Evolutionary conservation across 2,797 vertebrate species (phyloP).

Genomic region (Microcaecilia unicolor): DNA sequence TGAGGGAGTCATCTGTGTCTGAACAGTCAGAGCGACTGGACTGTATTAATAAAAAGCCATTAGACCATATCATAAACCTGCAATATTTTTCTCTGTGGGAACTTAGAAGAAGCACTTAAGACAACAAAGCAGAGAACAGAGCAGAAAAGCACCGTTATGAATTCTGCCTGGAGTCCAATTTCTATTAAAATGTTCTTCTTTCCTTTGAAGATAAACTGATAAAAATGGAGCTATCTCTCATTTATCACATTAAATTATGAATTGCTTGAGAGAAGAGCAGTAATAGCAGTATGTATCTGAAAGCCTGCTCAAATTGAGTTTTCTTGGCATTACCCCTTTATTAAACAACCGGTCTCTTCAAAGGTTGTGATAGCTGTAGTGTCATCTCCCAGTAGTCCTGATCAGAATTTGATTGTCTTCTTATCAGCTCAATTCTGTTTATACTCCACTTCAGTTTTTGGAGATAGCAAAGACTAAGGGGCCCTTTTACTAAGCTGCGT

Average conservation of each 20-base stretch:
- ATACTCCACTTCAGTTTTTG: too few species aligned
- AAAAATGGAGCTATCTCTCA: too few species aligned
- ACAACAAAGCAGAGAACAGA: background rate
- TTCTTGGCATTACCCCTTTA: too few species aligned
- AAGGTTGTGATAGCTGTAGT: too few species aligned
- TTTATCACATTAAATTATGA: background rate
- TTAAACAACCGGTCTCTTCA: too few species aligned
- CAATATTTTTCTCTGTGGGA: slow-evolving; percentile 1
- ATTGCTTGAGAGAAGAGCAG: background rate
- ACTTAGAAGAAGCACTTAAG: background rate
- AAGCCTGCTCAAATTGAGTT: too few species aligned
- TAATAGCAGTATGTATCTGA: background rate
- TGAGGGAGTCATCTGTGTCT: slow-evolving; percentile 1
- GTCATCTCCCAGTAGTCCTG: too few species aligned
- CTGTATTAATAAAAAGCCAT: background rate
- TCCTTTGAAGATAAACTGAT: background rate
- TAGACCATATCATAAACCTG: slow-evolving; percentile 1
- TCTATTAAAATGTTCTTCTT: background rate
- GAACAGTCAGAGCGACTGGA: background rate
- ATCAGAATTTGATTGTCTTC: too few species aligned
- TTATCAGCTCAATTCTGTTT: too few species aligned
- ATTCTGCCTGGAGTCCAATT: slow-evolving; percentile 1
- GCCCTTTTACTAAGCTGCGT: too few species aligned
- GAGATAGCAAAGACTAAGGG: too few species aligned
- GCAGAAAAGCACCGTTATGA: background rate